A percentile compares a stretch with the other conserved stretches of the same genome.
phyloP scores from a whole-genome alignment of 2,113 vertebrate genomes.

The Catharus bicknelli region DNA sequence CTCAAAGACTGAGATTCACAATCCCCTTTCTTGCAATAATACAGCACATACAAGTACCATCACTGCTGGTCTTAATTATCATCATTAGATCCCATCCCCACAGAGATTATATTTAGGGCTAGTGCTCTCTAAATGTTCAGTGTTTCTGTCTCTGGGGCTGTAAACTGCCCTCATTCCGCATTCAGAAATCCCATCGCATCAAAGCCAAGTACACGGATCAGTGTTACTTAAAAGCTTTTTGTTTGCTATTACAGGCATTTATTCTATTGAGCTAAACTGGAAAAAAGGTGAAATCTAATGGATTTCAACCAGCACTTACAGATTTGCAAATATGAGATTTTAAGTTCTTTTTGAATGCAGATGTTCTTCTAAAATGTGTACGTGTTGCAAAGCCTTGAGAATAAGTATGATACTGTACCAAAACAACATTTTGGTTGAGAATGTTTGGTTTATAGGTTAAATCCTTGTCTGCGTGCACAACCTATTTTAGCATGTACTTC shows the following conservation, averaged over 20 bases:
- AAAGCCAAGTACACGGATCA: neutral
- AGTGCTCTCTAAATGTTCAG: neutral
- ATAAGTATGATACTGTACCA: neutral
- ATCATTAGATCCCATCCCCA: neutral
- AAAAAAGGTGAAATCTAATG: neutral
- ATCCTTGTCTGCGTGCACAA: neutral
- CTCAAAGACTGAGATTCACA: neutral
- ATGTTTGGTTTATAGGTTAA: neutral
- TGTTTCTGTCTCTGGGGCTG: neutral
- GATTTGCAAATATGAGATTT: neutral
- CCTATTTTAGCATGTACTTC: neutral
- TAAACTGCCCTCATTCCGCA: neutral
- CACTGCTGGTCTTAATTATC: neutral
- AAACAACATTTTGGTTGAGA: neutral
- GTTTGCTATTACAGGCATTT: neutral
- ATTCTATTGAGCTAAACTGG: neutral
- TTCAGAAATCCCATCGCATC: neutral
- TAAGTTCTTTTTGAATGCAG: neutral
- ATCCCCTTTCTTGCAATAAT: neutral
- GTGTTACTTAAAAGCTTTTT: neutral
- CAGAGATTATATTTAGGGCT: neutral
- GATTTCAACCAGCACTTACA: neutral
- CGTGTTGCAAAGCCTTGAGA: neutral
- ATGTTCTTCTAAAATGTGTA: neutral
- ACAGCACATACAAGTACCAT: neutral